Evolutionary conservation across 2,113 vertebrate genomes (phyloP), one percentile per base, ranked within the genome.

Genomic region (Cyanoramphus novaezelandiae): DNA sequence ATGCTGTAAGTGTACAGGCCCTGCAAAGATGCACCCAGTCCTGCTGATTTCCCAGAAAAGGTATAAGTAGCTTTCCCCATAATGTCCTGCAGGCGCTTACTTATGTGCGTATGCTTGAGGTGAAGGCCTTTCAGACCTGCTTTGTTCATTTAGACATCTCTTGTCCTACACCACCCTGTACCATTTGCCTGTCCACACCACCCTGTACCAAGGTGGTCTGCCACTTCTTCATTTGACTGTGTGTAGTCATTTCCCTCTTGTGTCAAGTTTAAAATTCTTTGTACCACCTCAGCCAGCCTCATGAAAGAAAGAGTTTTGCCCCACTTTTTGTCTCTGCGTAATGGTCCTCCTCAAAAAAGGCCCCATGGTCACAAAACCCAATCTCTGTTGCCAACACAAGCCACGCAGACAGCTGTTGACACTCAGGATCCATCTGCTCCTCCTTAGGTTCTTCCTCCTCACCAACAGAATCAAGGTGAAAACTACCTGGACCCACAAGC

Each of bases 401-500:
- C 7, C 39, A 7, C 41, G 28, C 6, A 57, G 50, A 0, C 9
- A n/a, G 3, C 3, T 67, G 12, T 31, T 72, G 57, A n/a, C 18
- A 29, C 3, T 68, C n/a, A 60, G 23, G 19, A 43, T 41, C 43
- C 3, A 1, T 60, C 39, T 76, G 10, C 9, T 89, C 4, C 5
- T 7, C 0, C 21, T 76, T 13, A 64, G 1, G 15, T 14, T 60
- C 35, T 69, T 76, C 5, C 8, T 3, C 6, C 5, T 64, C 23
- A 49, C 11, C 17, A 47, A 3, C 1, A 55, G 17, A 64, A 23
- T 17, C 27, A 50, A 75, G 28, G 9, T 31, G 13, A 75, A 94
- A 88, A 37, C 10, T 4, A n/a, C 2, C 8, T 0, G 5, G 18
- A 35, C 3, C 1, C 6, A 4, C 31, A 47, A 35, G 17, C 2